Percentiles rank a stretch among this genome's conserved stretches.
phyloP scores from a whole-genome alignment of 2,797 vertebrate genomes.

The Peromyscus aztecus region DNA sequence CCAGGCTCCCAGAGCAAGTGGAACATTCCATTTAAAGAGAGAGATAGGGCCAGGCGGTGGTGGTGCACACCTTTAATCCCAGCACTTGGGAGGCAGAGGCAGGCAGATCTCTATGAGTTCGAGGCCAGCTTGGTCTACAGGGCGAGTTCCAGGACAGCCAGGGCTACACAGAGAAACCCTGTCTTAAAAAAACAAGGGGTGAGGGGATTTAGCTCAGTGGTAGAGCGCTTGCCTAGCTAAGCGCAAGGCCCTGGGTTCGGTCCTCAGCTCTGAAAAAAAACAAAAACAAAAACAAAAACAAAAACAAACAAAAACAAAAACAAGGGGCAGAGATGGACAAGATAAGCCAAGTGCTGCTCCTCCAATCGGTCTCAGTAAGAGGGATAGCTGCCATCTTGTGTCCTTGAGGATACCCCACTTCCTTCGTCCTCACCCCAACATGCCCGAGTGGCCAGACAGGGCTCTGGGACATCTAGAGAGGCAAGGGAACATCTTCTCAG shows the following conservation, averaged over 20 bases:
- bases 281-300: too few species aligned
- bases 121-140: not conserved
- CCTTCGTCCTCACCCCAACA: conserved; percentile 19
- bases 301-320: not conserved
- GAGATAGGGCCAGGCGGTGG: not conserved
- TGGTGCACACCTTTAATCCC: not conserved
- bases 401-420: not conserved
- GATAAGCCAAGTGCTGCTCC: not conserved
- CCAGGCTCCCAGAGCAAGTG: conserved; percentile 29
- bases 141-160: not conserved
- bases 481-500: conserved; percentile 46
- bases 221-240: too few species aligned
- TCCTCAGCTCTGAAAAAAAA: too few species aligned
- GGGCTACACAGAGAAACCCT: not conserved
- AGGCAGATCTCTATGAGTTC: not conserved
- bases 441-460: not conserved
- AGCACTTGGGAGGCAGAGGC: not conserved
- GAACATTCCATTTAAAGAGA: conserved; percentile 73
- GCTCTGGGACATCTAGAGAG: conserved; percentile 19
- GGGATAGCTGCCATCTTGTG: not conserved
- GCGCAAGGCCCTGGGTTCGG: too few species aligned
- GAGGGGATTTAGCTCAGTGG: too few species aligned
- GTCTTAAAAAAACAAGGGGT: not conserved
- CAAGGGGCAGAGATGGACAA: not conserved
- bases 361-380: not conserved